Conservation (phyloP, 2,797 vertebrate species). For the Mico argentatus region DNA sequence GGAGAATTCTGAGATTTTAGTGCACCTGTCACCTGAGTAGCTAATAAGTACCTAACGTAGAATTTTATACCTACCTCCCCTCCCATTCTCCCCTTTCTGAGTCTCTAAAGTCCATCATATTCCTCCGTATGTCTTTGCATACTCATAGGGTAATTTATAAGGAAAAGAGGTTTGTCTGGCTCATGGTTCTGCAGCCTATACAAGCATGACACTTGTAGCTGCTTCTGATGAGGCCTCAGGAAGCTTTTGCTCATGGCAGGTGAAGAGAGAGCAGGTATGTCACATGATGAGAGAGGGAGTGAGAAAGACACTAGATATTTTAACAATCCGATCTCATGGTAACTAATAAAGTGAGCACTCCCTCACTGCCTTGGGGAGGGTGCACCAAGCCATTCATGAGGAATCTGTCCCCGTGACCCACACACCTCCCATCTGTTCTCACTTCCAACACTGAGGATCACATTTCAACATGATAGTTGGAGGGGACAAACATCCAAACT, state of each 20-base stretch:
- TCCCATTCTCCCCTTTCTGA: too few relatives aligned
- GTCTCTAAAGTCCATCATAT: too few relatives aligned
- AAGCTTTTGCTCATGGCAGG: neutral
- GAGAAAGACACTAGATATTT: neutral
- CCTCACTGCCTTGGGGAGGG: neutral
- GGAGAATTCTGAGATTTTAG: too few relatives aligned
- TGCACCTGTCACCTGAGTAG: too few relatives aligned
- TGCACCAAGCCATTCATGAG: neutral
- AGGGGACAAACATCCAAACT: neutral
- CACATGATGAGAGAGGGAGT: neutral
- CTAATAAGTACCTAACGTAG: too few relatives aligned
- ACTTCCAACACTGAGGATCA: neutral
- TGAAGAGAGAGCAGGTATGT: neutral
- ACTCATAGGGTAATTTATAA: neutral
- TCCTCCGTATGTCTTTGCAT: too few relatives aligned
- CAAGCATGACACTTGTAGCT: neutral
- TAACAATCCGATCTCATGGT: neutral
- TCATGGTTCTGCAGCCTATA: neutral
- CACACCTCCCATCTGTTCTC: too few relatives aligned
- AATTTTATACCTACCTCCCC: too few relatives aligned
- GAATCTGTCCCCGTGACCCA: neutral
- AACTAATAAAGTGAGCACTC: neutral
- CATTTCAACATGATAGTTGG: neutral
- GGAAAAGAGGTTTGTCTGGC: neutral
- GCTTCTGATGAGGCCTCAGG: neutral